phyloP scores from a whole-genome alignment of 1,140 invertebrate species.

The Listronotus bonariensis region DNA sequence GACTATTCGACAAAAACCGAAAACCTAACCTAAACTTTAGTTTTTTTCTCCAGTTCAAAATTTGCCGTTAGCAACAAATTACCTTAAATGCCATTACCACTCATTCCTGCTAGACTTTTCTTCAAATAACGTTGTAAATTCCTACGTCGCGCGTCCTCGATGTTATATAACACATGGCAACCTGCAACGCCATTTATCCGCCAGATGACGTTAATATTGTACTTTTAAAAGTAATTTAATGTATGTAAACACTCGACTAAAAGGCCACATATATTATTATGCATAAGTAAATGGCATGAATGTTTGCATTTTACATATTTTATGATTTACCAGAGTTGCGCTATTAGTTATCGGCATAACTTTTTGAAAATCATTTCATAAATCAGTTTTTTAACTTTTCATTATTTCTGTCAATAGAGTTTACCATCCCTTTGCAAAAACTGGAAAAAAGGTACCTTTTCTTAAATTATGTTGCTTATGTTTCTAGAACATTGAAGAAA shows the following conservation, averaged over 20 bases:
- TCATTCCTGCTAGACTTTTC: not conserved
- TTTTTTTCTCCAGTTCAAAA: too few species aligned
- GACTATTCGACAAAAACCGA: too few species aligned
- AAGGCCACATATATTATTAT: conserved; percentile 17
- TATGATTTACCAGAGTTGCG: not conserved
- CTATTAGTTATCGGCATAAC: not conserved
- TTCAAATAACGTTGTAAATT: conserved; percentile 13
- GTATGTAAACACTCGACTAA: conserved; percentile 29
- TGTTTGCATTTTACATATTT: conserved; percentile 3
- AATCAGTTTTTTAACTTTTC: too few species aligned
- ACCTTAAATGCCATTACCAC: too few species aligned
- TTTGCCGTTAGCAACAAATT: too few species aligned
- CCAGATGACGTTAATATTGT: conserved; percentile 25
- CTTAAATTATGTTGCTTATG: too few species aligned
- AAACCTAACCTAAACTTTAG: too few species aligned
- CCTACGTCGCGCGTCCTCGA: conserved; percentile 6
- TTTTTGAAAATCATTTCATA: too few species aligned
- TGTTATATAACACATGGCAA: conserved; percentile 32
- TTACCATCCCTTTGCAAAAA: too few species aligned
- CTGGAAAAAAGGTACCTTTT: too few species aligned
- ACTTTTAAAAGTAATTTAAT: conserved; percentile 24
- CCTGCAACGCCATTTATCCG: conserved; percentile 20
- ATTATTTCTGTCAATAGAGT: too few species aligned
- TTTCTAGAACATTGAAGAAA: too few species aligned
- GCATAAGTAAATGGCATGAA: conserved; percentile 17